Percentiles rank a stretch among this genome's conserved stretches.
Evolutionary conservation across 2,797 vertebrate genomes (phyloP).

Genomic region (Cuculus canorus): DNA sequence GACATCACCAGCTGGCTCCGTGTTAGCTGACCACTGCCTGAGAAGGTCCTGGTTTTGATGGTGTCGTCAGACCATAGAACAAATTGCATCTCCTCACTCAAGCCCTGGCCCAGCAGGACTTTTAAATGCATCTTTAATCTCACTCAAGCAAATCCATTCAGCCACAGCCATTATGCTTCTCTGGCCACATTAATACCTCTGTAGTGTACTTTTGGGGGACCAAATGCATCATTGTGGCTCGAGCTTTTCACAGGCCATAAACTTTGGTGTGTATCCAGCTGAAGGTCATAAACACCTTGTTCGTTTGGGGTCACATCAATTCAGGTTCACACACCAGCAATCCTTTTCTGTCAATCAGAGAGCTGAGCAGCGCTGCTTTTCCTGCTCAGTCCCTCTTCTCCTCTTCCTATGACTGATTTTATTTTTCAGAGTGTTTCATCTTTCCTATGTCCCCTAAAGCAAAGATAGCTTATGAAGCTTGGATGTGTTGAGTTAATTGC

Average conservation of each 20-base stretch:
- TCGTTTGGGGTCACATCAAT: not conserved
- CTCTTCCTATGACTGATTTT: not conserved
- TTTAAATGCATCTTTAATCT: not conserved
- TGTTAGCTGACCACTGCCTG: not conserved
- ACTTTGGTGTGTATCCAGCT: not conserved
- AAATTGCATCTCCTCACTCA: not conserved
- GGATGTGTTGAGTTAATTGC: not conserved
- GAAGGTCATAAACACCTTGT: not conserved
- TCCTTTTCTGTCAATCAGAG: not conserved
- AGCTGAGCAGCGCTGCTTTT: not conserved
- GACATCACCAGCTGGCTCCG: not conserved
- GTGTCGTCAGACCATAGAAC: not conserved
- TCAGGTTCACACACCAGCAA: accelerated
- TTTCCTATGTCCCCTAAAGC: not conserved
- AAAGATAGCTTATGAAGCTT: not conserved
- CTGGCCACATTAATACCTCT: not conserved
- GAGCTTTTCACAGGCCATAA: not conserved
- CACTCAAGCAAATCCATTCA: not conserved
- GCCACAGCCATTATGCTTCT: not conserved
- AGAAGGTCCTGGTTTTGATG: not conserved
- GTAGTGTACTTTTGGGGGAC: not conserved
- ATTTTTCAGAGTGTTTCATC: not conserved
- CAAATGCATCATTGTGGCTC: not conserved
- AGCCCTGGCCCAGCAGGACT: not conserved
- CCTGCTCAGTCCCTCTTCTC: not conserved